phyloP scores from a whole-genome alignment of 2,797 vertebrate species.

The Cynopterus sphinx region DNA sequence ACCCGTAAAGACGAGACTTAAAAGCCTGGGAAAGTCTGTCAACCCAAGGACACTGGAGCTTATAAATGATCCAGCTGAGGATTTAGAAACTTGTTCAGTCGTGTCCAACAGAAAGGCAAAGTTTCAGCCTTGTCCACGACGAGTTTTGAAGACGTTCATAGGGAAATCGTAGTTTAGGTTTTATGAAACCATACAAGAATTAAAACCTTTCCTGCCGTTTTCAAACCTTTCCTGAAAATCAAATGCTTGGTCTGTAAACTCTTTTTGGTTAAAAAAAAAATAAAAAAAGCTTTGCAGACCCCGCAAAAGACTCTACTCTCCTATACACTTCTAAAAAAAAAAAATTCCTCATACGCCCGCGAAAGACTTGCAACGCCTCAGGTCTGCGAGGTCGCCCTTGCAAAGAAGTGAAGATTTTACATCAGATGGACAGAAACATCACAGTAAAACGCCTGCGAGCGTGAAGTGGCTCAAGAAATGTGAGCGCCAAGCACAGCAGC shows the following conservation, averaged over 20 bases:
- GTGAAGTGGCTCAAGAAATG: conserved; percentile 2
- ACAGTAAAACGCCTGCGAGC: not conserved
- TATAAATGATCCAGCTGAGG: conserved; percentile 59
- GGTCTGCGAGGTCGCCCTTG: not conserved
- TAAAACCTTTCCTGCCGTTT: not conserved
- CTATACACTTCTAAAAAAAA: not conserved
- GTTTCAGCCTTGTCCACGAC: conserved; percentile 39
- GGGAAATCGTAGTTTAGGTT: not conserved
- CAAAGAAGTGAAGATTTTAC: conserved; percentile 37
- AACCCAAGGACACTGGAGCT: conserved; percentile 50
- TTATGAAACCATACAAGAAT: not conserved
- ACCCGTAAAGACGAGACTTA: conserved; percentile 31
- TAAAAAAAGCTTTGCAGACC: conserved; percentile 18
- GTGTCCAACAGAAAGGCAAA: conserved; percentile 44
- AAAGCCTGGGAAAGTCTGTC: conserved; percentile 54
- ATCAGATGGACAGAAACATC: not conserved
- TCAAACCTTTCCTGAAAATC: conserved; percentile 18
- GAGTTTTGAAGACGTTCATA: conserved; percentile 9
- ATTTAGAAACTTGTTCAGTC: conserved; percentile 56
- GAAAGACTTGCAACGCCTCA: not conserved
- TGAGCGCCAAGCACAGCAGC: not conserved
- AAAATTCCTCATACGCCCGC: not conserved
- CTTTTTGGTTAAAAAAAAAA: not conserved
- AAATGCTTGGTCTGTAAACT: conserved; percentile 23
- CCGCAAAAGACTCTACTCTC: not conserved